Conservation (phyloP, 1,140 invertebrate genomes). For the Ceratina australensis region DNA sequence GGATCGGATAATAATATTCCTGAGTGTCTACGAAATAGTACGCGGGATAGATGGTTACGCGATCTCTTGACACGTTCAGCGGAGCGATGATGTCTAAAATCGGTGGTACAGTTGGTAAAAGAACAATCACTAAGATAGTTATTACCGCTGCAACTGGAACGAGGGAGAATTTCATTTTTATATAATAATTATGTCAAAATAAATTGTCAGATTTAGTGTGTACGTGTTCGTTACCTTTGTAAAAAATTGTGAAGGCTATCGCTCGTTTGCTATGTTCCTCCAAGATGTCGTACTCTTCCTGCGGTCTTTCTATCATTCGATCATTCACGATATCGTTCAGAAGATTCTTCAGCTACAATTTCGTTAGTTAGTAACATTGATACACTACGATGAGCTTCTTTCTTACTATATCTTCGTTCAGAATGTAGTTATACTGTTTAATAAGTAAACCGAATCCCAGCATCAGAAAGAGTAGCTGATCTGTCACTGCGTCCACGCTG, state of each 20-base stretch:
- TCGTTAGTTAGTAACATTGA: background rate
- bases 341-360: conserved; percentile 6
- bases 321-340: background rate
- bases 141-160: background rate
- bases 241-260: background rate
- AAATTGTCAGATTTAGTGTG: too few species aligned
- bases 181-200: too few species aligned
- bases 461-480: background rate
- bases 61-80: background rate
- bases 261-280: background rate
- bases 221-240: background rate
- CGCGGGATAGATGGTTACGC: background rate
- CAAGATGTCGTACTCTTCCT: background rate
- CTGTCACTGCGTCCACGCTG: background rate
- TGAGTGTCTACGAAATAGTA: conserved; percentile 13
- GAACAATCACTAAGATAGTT: conserved; percentile 20
- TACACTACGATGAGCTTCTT: background rate
- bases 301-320: background rate
- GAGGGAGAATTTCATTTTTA: too few species aligned
- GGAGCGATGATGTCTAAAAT: background rate
- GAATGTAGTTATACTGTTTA: background rate
- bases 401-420: conserved; percentile 7
- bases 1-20: background rate
- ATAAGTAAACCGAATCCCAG: background rate
- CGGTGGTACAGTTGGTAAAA: background rate